Evolutionary conservation across 2,113 vertebrate genomes (phyloP).

Genomic region (Mobula hypostoma): DNA sequence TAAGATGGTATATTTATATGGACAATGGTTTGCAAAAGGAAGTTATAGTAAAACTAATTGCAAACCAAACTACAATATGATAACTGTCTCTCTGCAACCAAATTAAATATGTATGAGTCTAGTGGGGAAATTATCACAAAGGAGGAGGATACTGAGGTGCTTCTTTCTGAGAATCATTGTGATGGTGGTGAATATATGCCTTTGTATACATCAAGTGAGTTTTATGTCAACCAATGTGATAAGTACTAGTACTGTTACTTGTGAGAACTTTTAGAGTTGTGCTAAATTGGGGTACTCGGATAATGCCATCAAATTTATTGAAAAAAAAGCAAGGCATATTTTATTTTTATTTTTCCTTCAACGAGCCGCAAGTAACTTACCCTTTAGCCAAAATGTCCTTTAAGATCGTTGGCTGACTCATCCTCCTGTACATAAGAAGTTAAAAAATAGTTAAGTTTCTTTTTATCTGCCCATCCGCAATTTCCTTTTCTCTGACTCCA

Average conservation of each 20-base stretch:
- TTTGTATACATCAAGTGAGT: background rate
- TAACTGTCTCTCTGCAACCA: background rate
- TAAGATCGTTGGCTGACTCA: background rate
- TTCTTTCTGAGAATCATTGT: background rate
- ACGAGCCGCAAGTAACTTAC: background rate
- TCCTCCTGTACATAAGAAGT: background rate
- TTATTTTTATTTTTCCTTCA: background rate
- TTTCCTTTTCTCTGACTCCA: too few relatives aligned
- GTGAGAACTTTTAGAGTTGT: background rate
- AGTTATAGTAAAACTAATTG: background rate
- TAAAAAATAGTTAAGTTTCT: background rate
- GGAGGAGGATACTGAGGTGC: background rate
- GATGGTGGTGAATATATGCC: background rate
- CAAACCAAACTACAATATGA: background rate
- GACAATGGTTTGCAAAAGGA: background rate
- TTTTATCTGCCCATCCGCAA: background rate
- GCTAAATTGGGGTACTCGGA: background rate
- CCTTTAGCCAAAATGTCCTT: background rate
- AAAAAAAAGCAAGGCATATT: background rate
- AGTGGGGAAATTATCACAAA: background rate
- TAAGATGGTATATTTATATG: background rate
- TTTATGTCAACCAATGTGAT: background rate
- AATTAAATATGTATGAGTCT: background rate
- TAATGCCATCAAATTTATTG: background rate
- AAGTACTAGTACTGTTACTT: background rate